Conservation (phyloP, 2,797 vertebrate genomes). For the Hydrolagus colliei region DNA sequence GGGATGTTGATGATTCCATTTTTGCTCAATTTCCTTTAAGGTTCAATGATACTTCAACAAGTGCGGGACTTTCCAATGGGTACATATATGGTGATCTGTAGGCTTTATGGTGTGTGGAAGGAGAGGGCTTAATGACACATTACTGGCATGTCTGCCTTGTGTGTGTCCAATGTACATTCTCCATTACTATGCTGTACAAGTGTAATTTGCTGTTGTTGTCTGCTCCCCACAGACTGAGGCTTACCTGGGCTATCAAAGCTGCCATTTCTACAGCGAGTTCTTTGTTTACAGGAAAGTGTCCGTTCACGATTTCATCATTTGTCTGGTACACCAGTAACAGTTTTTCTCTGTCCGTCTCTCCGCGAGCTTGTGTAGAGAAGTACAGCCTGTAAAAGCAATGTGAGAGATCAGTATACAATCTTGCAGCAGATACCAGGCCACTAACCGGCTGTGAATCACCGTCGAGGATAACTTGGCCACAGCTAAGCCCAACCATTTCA, state of each 20-base stretch:
- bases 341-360: constrained; percentile 88
- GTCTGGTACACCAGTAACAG: constrained; percentile 86
- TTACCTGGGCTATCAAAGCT: constrained; percentile 88
- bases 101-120: too few relatives aligned
- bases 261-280: constrained; percentile 91
- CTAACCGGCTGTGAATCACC: background rate
- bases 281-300: constrained; percentile 92
- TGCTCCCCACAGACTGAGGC: background rate
- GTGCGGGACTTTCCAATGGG: too few relatives aligned
- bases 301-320: constrained; percentile 80
- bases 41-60: too few relatives aligned
- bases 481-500: too few relatives aligned
- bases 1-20: too few relatives aligned
- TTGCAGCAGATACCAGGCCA: background rate
- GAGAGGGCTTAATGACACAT: too few relatives aligned
- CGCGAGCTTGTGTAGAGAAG: constrained; percentile 79
- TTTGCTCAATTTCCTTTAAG: too few relatives aligned
- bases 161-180: background rate
- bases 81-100: too few relatives aligned
- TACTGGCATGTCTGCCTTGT: background rate
- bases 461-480: background rate
- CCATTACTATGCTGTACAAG: background rate
- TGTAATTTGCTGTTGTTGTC: too few relatives aligned
- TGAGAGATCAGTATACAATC: background rate
- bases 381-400: constrained; percentile 69